Percentiles rank a stretch among this genome's conserved stretches.
Evolutionary conservation across 2,113 vertebrate genomes (phyloP).

Genomic region (Blennius ocellaris): DNA sequence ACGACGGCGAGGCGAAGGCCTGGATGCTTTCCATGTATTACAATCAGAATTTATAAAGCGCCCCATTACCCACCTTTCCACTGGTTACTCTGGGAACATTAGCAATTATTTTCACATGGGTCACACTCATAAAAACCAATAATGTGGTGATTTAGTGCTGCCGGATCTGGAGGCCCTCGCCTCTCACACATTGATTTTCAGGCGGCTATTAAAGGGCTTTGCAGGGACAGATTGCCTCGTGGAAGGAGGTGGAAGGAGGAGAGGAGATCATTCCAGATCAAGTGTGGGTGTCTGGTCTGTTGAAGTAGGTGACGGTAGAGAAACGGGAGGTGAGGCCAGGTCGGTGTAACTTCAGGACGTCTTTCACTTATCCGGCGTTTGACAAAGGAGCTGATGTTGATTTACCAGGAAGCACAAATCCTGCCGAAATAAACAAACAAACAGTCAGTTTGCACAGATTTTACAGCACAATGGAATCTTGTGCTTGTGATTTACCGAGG

Average conservation of each 20-base stretch:
- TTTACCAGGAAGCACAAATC: too few relatives aligned
- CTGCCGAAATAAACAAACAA: too few relatives aligned
- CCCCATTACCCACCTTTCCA: constrained; percentile 87
- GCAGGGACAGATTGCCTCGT: constrained; percentile 69
- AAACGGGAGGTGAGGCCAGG: neutral
- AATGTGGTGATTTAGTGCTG: constrained; percentile 84
- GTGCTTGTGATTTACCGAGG: too few relatives aligned
- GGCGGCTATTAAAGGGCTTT: constrained; percentile 72
- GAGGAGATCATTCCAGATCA: constrained; percentile 27
- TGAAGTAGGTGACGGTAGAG: constrained; percentile 20
- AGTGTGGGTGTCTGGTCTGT: constrained; percentile 38
- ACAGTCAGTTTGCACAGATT: too few relatives aligned
- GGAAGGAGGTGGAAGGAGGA: constrained; percentile 38
- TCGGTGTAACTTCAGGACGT: neutral
- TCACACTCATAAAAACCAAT: constrained; percentile 84
- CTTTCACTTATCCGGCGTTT: too few relatives aligned
- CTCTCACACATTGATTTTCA: constrained; percentile 62
- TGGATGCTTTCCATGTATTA: constrained; percentile 86
- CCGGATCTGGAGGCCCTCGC: constrained; percentile 50
- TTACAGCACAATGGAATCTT: too few relatives aligned
- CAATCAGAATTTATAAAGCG: constrained; percentile 87
- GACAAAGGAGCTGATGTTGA: too few relatives aligned
- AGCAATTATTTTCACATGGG: constrained; percentile 87
- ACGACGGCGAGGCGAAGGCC: constrained; percentile 79
- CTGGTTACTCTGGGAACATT: constrained; percentile 86